Evolutionary conservation across 2,797 vertebrate species (phyloP), one percentile per base, ranked within the genome.

Genomic region (Enteromius unitaeniatus): DNA sequence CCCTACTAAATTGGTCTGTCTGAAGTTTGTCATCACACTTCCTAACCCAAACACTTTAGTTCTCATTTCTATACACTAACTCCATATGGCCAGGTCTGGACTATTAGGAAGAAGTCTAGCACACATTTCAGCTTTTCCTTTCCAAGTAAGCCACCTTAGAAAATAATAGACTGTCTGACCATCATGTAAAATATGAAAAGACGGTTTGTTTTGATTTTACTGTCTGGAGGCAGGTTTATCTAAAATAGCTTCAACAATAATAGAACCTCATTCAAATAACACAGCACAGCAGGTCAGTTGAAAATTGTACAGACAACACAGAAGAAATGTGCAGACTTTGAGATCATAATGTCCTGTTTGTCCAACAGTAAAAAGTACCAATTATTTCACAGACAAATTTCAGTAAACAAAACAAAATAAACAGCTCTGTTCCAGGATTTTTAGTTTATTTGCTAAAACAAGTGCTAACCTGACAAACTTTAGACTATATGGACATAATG

Each of bases 161-260:
- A 64, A 64, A 19, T 31, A 31, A 31, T 31, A 72, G 69, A 45
- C 7, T 26, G 8, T 31, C 69, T 49, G 23, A 31, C 15, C 45
- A 51, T 28, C 45, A 51, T 49, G 45, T 73, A 73, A 49, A 73
- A 51, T 49, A 28, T 47, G 69, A 72, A 72, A 72, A 49, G 23
- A 19, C 1, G 15, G 7, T 49, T 72, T 72, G 28, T 53, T 74
- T 74, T 34, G 26, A 55, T 55, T 72, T 55, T n/a, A 34, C 49
- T 37, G 72, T 37, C 72, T 55, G 19, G 21, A 75, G 19, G 19
- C 19, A 13, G 31, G 21, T 23, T 53, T 55, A 37, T 75, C 49
- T 75, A 14, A 55, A 75, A 75, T 55, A 55, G 31, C 28, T 75
- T 21, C 73, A 34, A 75, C 73, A 75, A 55, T 37, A 55, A 75